Conservation (phyloP, 2,113 vertebrate genomes). For the Diadophis punctatus region DNA sequence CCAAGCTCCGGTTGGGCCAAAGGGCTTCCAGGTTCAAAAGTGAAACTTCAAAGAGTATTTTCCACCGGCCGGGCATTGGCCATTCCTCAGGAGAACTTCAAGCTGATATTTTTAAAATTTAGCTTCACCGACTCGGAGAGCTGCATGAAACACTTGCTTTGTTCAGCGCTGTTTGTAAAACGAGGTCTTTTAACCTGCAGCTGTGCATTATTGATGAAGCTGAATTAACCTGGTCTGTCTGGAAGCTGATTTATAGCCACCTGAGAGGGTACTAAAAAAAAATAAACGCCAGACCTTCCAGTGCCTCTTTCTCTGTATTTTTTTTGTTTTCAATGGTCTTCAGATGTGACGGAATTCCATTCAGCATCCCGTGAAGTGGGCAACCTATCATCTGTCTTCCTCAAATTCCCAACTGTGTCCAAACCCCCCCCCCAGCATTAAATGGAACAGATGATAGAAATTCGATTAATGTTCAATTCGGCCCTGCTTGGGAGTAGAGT, state of each 20-base stretch:
- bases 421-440: neutral
- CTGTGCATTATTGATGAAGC: neutral
- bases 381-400: neutral
- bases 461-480: neutral
- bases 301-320: accelerated
- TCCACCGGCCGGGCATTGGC: neutral
- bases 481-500: neutral
- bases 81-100: neutral
- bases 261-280: accelerated
- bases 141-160: neutral
- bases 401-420: neutral
- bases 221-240: neutral
- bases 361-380: neutral
- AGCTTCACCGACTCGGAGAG: too few relatives aligned
- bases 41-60: neutral
- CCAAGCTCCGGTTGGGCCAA: neutral
- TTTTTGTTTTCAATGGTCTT: too few relatives aligned
- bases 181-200: neutral
- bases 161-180: neutral
- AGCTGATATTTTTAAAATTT: neutral
- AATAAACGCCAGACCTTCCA: neutral
- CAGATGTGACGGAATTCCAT: neutral
- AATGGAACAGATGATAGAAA: neutral
- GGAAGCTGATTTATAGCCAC: neutral
- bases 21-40: neutral